These are phyloP conservation scores for Ptychodera flava DNA, from an alignment of 35 echinoderm and acorn worm species.

Conservation along the genomic window DNA sequence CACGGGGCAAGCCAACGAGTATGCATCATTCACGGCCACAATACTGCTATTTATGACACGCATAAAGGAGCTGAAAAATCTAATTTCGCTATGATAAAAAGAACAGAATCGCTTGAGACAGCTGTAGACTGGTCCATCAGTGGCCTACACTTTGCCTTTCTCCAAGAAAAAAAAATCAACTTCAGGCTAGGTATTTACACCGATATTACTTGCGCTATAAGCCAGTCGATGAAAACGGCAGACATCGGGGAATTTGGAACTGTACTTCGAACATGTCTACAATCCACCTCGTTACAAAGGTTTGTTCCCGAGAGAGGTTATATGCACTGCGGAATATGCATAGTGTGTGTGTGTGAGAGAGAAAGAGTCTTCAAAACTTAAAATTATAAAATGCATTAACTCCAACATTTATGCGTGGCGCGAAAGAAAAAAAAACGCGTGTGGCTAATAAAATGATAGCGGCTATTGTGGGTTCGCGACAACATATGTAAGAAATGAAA, in stretches of 20 bases:
- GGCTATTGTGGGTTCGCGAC: neutral
- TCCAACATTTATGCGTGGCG: neutral
- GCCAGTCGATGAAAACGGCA: neutral
- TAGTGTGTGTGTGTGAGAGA: too few species aligned
- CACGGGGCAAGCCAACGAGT: neutral
- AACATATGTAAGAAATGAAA: neutral
- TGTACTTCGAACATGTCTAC: neutral
- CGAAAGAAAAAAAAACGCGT: neutral
- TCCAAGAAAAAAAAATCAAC: neutral
- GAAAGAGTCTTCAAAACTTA: too few species aligned
- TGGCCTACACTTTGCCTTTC: neutral
- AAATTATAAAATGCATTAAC: neutral
- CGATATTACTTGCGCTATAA: neutral
- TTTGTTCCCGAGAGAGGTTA: too few species aligned
- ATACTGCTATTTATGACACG: neutral
- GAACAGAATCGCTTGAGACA: neutral
- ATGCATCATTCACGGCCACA: neutral
- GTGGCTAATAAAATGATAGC: neutral
- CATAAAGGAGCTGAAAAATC: neutral
- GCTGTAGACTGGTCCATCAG: neutral
- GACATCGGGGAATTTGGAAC: neutral
- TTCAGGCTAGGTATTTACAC: neutral
- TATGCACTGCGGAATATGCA: too few species aligned
- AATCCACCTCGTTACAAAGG: too few species aligned
- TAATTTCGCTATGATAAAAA: constrained; percentile 2